phyloP scores from a whole-genome alignment of 2,797 vertebrate genomes.

The Rhynchotus rufescens region DNA sequence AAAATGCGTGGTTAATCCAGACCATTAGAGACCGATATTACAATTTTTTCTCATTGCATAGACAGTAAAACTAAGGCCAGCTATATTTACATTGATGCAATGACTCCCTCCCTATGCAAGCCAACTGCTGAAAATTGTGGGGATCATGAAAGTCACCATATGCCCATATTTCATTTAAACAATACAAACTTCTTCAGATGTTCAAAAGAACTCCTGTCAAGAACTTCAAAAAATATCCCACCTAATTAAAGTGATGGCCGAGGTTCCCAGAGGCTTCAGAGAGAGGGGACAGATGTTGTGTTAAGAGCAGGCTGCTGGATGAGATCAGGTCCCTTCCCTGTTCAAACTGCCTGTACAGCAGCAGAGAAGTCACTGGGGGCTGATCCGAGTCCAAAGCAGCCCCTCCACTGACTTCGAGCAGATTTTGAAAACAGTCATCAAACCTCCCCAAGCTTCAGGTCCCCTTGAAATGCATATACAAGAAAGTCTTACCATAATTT shows the following conservation, averaged over 20 bases:
- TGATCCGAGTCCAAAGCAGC: rapidly evolving
- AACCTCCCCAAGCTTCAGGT: not conserved
- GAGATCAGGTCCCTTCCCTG: not conserved
- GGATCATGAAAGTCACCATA: not conserved
- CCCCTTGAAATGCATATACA: not conserved
- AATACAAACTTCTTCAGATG: not conserved
- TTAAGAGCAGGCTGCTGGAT: not conserved
- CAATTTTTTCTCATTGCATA: not conserved
- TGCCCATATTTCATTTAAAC: not conserved
- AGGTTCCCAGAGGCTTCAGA: not conserved
- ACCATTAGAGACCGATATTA: not conserved
- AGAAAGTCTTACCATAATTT: not conserved
- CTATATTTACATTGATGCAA: not conserved
- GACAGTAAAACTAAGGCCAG: not conserved
- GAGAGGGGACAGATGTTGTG: not conserved
- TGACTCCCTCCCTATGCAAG: not conserved
- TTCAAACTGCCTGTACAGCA: not conserved
- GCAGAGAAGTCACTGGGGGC: not conserved
- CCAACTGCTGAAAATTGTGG: not conserved
- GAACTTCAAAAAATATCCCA: not conserved
- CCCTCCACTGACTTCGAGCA: not conserved
- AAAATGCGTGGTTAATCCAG: not conserved
- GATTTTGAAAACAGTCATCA: not conserved
- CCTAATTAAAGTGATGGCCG: not conserved
- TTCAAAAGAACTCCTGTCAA: not conserved